A percentile compares a stretch with the other conserved stretches of the same genome.
These are phyloP conservation scores for Phrynosoma platyrhinos DNA, from an alignment of 2,113 vertebrate genomes.

Conservation along the genomic window DNA sequence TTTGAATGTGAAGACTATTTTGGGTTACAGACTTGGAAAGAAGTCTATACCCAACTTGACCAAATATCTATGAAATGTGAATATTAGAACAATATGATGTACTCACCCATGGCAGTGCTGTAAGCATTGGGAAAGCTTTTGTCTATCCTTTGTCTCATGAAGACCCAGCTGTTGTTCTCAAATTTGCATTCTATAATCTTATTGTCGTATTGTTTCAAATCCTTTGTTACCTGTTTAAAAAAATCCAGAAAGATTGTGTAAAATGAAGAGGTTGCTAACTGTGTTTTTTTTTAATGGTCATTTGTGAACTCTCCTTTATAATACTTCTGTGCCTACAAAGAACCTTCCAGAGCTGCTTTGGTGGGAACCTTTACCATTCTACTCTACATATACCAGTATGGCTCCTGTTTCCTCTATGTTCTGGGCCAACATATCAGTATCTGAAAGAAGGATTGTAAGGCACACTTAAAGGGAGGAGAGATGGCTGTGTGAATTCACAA, in stretches of 20 bases:
- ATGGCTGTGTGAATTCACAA: too few relatives aligned
- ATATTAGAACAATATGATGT: slow-evolving; percentile 44
- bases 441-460: too few relatives aligned
- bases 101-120: slow-evolving; percentile 96
- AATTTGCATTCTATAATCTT: slow-evolving; percentile 99
- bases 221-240: slow-evolving; percentile 89
- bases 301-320: too few relatives aligned
- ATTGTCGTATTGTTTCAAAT: slow-evolving; percentile 96
- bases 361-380: too few relatives aligned
- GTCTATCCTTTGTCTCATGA: slow-evolving; percentile 97
- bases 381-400: too few relatives aligned
- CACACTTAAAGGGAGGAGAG: too few relatives aligned
- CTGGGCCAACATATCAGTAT: too few relatives aligned
- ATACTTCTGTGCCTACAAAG: too few relatives aligned
- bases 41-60: neutral
- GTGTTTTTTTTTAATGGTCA: too few relatives aligned
- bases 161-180: slow-evolving; percentile 95
- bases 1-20: neutral
- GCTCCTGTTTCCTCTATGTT: too few relatives aligned
- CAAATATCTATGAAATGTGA: neutral
- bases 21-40: neutral
- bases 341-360: too few relatives aligned
- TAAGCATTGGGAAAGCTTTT: slow-evolving; percentile 99
- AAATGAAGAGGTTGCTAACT: slow-evolving; percentile 38
- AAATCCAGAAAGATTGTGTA: slow-evolving; percentile 57